Percentiles rank a stretch among this genome's conserved stretches.
These are phyloP conservation scores for Eupithecia centaureata DNA, from an alignment of 2,888 invertebrate genomes.

Conservation along the genomic window DNA sequence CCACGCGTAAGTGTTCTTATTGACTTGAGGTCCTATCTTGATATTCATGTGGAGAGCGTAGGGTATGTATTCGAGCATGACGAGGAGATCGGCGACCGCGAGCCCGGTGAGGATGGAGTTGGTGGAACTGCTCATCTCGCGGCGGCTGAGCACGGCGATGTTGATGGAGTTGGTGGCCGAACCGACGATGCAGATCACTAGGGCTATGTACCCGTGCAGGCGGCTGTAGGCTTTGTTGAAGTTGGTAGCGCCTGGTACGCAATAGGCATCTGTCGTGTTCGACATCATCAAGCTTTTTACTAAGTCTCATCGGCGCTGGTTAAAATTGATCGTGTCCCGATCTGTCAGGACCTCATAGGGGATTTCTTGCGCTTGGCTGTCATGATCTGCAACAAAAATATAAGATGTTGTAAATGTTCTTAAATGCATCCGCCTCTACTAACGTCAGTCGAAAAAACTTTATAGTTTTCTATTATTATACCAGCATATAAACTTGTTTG, in stretches of 20 bases:
- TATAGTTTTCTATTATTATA: background rate
- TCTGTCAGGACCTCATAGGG: constrained; percentile 7
- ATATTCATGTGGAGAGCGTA: constrained; percentile 93
- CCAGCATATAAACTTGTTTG: constrained; percentile 3
- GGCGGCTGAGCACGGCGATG: constrained; percentile 93
- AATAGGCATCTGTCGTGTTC: constrained; percentile 77
- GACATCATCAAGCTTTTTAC: constrained; percentile 60
- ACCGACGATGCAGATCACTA: constrained; percentile 94
- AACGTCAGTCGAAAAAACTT: background rate
- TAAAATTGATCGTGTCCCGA: constrained; percentile 13
- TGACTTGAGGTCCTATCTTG: constrained; percentile 81
- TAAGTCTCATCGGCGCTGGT: constrained; percentile 56
- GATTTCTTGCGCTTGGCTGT: constrained; percentile 38
- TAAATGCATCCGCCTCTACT: background rate
- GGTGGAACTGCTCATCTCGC: constrained; percentile 95
- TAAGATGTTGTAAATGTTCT: background rate
- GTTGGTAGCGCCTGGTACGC: constrained; percentile 83
- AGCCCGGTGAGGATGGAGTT: constrained; percentile 95
- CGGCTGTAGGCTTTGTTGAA: constrained; percentile 87
- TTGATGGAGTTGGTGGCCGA: constrained; percentile 96
- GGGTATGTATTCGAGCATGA: constrained; percentile 97
- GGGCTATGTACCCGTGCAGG: constrained; percentile 93
- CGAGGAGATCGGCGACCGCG: constrained; percentile 96
- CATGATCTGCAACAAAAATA: constrained; percentile 60
- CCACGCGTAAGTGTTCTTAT: constrained; percentile 88